Conservation (phyloP, 2,113 vertebrate genomes). For the Dipodomys ordii region DNA sequence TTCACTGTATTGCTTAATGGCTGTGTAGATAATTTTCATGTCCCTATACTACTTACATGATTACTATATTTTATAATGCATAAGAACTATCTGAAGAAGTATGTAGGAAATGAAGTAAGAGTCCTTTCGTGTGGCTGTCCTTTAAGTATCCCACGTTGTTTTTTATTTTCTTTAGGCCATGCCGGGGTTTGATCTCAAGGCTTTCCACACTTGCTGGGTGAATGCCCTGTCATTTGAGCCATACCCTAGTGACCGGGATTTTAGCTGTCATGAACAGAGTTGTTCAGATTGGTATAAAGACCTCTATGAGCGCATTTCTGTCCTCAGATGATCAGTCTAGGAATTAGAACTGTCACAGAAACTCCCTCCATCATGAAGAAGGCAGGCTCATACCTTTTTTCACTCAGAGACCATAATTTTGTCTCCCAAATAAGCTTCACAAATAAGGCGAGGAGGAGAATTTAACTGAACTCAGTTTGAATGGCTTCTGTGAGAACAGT, state of each 20-base stretch:
- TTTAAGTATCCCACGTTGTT: neutral
- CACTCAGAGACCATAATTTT: neutral
- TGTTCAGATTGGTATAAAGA: neutral
- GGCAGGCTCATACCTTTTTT: neutral
- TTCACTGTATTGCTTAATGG: neutral
- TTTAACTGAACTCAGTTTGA: neutral
- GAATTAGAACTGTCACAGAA: neutral
- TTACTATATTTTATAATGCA: neutral
- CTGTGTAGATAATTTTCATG: neutral
- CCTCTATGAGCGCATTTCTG: neutral
- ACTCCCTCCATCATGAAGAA: neutral
- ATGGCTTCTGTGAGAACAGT: neutral
- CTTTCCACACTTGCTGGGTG: neutral
- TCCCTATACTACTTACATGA: neutral
- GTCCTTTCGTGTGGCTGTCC: neutral
- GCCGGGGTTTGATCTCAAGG: neutral
- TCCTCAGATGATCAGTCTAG: neutral
- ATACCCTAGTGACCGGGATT: neutral
- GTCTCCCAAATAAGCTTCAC: neutral
- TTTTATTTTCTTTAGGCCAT: neutral
- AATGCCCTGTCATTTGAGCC: too few species aligned
- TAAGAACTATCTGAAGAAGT: neutral
- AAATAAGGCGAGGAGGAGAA: neutral
- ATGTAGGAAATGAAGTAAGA: slow-evolving; percentile 11
- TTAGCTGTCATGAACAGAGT: neutral